Base-by-base conservation (phyloP, 2,113 vertebrate species). In the Andinoacara biseriatus region DNA sequence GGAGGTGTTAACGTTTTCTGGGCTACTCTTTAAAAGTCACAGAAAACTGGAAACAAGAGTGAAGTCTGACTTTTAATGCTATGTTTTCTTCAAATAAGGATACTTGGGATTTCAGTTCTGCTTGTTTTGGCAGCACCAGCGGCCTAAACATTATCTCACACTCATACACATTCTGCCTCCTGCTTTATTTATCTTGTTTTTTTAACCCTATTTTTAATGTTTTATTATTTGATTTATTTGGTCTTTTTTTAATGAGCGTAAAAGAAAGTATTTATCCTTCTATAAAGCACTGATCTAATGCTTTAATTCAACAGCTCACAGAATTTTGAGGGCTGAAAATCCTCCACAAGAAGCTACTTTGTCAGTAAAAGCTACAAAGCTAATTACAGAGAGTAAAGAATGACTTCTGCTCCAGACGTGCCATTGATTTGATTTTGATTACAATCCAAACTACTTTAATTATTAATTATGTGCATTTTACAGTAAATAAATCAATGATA, bases 1-100 rank as follows among this genome's bases (percentile, higher is more conserved):
- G 77, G 78, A 78, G 82, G 82, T 2, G 61, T 78, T 35, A 89
- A 81, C 46, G 33, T 83, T 82, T 79, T 85, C 56, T 74, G 60
- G 61, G 74, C 22, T 80, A 60, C 65, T 31, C 24, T 62, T 58
- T 61, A 69, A 14, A 35, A 76, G 72, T 33, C 15, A 17, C 26
- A 61, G 15, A 60, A 67, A 81, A 54, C 59, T 83, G 26, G 78
- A 76, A 81, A 80, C 18, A 26, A 65, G 35, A 54, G 9, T 62
- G 20, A 62, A 56, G 76, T 60, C 9, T 57, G n/a, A 54, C 46
- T 65, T 78, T 58, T 33, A 2, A 65, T 78, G 10, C 14, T 49
- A 78, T 24, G 20, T 26, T 13, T 62, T 33, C 10, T 43, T 46
- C 8, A 24, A 75, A 26, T 46, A 0, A 38, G 17, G 10, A 69